These are phyloP conservation scores for Desoria tigrina DNA, from an alignment of 2,888 invertebrate genomes.

Conservation along the genomic window DNA sequence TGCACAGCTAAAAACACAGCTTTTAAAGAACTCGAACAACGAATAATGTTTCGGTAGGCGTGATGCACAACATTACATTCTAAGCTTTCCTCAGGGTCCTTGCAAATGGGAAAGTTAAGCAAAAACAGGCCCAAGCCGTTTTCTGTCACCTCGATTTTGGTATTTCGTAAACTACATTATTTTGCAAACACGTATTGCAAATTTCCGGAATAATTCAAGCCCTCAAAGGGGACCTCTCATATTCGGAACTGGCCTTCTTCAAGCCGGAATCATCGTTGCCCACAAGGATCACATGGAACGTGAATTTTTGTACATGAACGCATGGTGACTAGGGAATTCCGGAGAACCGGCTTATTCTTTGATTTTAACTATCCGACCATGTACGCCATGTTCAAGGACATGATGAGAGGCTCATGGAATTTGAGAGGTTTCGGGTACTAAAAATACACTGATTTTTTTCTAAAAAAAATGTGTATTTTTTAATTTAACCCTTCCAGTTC, in stretches of 20 bases:
- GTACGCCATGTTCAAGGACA: constrained; percentile 31
- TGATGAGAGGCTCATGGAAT: constrained; percentile 31
- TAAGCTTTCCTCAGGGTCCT: constrained; percentile 32
- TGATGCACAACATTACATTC: constrained; percentile 31
- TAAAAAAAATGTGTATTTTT: background rate
- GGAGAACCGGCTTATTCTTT: constrained; percentile 34
- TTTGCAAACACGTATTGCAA: too few relatives aligned
- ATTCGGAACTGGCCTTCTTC: constrained; percentile 34
- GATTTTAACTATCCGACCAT: constrained; percentile 39
- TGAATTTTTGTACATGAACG: constrained; percentile 40
- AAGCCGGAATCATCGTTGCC: constrained; percentile 26
- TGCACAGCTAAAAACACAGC: too few relatives aligned
- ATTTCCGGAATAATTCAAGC: too few relatives aligned
- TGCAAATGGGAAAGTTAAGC: constrained; percentile 25
- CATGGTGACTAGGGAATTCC: constrained; percentile 33
- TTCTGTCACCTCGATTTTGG: constrained; percentile 31
- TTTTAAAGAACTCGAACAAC: too few relatives aligned
- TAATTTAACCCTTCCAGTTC: constrained; percentile 20
- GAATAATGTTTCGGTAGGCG: constrained; percentile 11
- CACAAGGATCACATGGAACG: constrained; percentile 37
- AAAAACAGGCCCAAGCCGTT: constrained; percentile 26
- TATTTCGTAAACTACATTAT: too few relatives aligned
- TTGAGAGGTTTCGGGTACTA: constrained; percentile 35
- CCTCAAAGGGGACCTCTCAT: constrained; percentile 25
- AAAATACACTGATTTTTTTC: background rate